These are phyloP conservation scores for Galerucella pusilla DNA, from an alignment of 2,888 invertebrate genomes.

Conservation along the genomic window DNA sequence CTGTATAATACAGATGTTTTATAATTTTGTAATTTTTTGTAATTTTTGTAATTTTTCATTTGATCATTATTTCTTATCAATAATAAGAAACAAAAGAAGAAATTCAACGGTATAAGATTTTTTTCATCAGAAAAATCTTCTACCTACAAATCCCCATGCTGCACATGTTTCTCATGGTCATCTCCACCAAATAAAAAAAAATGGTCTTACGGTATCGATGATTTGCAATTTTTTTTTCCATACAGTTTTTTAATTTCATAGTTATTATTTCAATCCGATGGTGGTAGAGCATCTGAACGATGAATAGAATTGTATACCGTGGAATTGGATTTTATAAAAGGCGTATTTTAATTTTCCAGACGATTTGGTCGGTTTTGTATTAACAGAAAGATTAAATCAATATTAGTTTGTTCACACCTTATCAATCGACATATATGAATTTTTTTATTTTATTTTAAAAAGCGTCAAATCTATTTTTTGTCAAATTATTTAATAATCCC, in stretches of 20 bases:
- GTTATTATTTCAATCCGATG: slow-evolving; percentile 44
- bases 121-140: too few relatives aligned
- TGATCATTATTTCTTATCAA: too few relatives aligned
- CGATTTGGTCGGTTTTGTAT: slow-evolving; percentile 44
- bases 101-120: too few relatives aligned
- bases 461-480: too few relatives aligned
- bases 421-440: slow-evolving; percentile 28
- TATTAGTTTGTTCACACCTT: slow-evolving; percentile 44
- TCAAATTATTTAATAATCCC: neutral
- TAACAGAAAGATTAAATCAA: slow-evolving; percentile 43
- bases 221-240: slow-evolving; percentile 43
- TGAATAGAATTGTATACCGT: slow-evolving; percentile 44
- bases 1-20: too few relatives aligned
- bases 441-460: neutral
- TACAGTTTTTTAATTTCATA: slow-evolving; percentile 45
- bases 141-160: neutral
- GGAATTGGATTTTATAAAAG: slow-evolving; percentile 47
- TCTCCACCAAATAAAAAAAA: slow-evolving; percentile 12
- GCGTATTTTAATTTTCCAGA: slow-evolving; percentile 48
- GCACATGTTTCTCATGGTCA: slow-evolving; percentile 30
- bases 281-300: slow-evolving; percentile 35
- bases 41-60: too few relatives aligned
- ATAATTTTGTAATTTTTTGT: too few relatives aligned
- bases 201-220: slow-evolving; percentile 39
- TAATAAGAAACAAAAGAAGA: too few relatives aligned